phyloP scores from a whole-genome alignment of 2,797 vertebrate species.

The Spinibarbus caldwelli region DNA sequence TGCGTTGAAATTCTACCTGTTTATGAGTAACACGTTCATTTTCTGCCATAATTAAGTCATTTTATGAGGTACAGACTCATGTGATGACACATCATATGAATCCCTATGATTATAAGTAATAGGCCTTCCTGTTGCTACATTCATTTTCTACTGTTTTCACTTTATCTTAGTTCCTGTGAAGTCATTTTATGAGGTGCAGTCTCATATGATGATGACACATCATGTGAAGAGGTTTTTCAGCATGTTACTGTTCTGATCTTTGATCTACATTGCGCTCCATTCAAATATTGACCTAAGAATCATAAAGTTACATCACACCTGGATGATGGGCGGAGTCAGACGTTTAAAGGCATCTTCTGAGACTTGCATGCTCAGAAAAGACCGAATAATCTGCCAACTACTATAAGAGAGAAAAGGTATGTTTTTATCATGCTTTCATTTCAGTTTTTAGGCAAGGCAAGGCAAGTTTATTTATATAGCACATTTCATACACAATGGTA shows the following conservation, averaged over 20 bases:
- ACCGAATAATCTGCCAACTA: not conserved
- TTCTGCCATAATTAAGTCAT: not conserved
- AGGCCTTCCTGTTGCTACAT: too few relatives aligned
- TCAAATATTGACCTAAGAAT: conserved; percentile 13
- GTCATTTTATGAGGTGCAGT: not conserved
- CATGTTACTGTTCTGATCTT: not conserved
- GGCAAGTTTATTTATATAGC: too few relatives aligned
- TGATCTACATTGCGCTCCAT: not conserved
- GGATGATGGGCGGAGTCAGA: not conserved
- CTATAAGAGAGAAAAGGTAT: not conserved
- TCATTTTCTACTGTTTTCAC: too few relatives aligned
- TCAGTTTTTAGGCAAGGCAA: too few relatives aligned
- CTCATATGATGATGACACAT: not conserved
- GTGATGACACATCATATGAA: not conserved
- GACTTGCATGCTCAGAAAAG: not conserved
- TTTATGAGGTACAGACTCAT: not conserved
- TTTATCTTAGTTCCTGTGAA: not conserved
- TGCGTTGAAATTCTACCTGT: not conserved
- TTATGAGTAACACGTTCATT: not conserved
- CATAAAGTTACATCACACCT: not conserved
- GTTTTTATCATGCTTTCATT: not conserved
- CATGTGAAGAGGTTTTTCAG: not conserved
- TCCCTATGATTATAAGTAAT: too few relatives aligned
- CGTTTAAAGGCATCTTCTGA: not conserved
- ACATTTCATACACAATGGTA: too few relatives aligned